These are phyloP conservation scores for Fragum fragum DNA, from an alignment of 2,888 invertebrate species.

Conservation along the genomic window DNA sequence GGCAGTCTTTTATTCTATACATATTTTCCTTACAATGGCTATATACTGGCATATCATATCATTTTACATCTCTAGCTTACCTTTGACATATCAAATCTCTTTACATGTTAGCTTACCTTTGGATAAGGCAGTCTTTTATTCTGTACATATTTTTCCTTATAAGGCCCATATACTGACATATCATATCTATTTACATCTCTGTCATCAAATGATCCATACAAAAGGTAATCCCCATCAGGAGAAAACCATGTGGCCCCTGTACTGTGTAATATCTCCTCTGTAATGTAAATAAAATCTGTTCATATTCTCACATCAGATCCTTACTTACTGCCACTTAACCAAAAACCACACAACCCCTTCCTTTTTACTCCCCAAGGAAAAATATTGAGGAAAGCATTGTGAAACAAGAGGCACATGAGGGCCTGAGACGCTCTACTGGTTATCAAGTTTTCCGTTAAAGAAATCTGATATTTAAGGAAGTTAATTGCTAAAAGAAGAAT, in stretches of 20 bases:
- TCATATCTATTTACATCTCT: slow-evolving; percentile 60
- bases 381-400: too few species aligned
- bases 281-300: slow-evolving; percentile 35
- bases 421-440: too few species aligned
- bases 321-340: too few species aligned
- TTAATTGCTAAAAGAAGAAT: too few species aligned
- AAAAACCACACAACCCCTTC: too few species aligned
- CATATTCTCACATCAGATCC: too few species aligned
- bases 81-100: too few species aligned
- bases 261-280: slow-evolving; percentile 96
- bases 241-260: slow-evolving; percentile 97
- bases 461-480: too few species aligned
- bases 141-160: slow-evolving; percentile 75
- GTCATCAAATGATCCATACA: slow-evolving; percentile 88
- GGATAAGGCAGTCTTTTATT: slow-evolving; percentile 81
- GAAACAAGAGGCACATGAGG: too few species aligned
- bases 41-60: slow-evolving; percentile 74
- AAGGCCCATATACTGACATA: slow-evolving; percentile 79
- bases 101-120: slow-evolving; percentile 82
- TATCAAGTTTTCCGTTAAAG: too few species aligned
- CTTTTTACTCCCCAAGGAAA: too few species aligned
- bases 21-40: slow-evolving; percentile 78
- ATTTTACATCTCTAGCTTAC: slow-evolving; percentile 60
- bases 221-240: slow-evolving; percentile 92
- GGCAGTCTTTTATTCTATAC: slow-evolving; percentile 73